phyloP scores from a whole-genome alignment of 2,888 invertebrate species.

The Bursaphelenchus okinawaensis region DNA sequence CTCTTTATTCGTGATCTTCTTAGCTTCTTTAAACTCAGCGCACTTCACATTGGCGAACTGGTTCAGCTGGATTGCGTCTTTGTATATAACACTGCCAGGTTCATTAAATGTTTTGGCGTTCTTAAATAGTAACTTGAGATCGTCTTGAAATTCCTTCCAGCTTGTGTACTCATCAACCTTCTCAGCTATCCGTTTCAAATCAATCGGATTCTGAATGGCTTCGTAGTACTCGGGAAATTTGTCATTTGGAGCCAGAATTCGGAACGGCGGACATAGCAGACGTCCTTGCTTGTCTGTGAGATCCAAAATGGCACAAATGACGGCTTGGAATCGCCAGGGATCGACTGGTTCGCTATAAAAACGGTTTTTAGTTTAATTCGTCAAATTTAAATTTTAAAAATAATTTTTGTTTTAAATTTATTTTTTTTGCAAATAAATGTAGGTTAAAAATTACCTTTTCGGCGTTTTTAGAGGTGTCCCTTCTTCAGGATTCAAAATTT shows the following conservation, averaged over 20 bases:
- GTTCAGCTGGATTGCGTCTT: conserved; percentile 79
- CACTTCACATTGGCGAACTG: conserved; percentile 65
- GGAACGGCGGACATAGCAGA: conserved; percentile 79
- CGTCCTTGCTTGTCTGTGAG: conserved; percentile 75
- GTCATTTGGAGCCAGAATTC: conserved; percentile 82
- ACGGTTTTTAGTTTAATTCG: too few relatives aligned
- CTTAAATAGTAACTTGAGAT: conserved; percentile 80
- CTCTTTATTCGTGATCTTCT: conserved; percentile 1
- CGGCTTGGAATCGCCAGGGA: conserved; percentile 42
- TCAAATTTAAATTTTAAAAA: too few relatives aligned
- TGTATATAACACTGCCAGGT: conserved; percentile 90
- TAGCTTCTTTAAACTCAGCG: neutral
- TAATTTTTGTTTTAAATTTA: too few relatives aligned
- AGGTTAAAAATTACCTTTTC: conserved; percentile 1
- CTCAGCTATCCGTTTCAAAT: conserved; percentile 82
- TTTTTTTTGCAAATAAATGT: too few relatives aligned
- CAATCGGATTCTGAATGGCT: conserved; percentile 86
- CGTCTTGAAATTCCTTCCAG: conserved; percentile 78
- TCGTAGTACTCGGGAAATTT: conserved; percentile 91
- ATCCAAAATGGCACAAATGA: conserved; percentile 81
- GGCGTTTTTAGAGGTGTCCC: neutral
- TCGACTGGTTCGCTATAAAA: conserved; percentile 4
- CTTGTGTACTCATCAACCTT: conserved; percentile 77
- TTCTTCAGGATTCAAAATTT: conserved; percentile 8
- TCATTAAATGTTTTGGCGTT: conserved; percentile 92